Evolutionary conservation across 2,797 vertebrate species (phyloP).

Genomic region (Phoxinus dragarum): DNA sequence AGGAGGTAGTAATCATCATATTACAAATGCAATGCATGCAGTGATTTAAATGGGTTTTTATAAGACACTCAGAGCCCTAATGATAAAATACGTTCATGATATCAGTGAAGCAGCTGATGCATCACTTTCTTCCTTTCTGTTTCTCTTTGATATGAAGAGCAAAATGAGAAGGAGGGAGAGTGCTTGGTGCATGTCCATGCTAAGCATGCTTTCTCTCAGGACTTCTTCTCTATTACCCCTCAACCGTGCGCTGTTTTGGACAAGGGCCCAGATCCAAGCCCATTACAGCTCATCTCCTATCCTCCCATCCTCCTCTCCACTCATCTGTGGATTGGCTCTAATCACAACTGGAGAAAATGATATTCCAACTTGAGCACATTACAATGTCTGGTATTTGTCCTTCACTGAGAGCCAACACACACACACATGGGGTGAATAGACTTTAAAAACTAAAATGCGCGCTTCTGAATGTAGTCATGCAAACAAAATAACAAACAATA

Average conservation of each 20-base stretch:
- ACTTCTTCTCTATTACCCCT: slow-evolving; percentile 65
- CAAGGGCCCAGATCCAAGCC: slow-evolving; percentile 69
- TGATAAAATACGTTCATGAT: slow-evolving; percentile 21
- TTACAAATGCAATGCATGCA: background rate
- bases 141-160: slow-evolving; percentile 39
- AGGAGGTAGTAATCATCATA: background rate
- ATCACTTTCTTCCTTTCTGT: slow-evolving; percentile 34
- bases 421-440: background rate
- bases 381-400: slow-evolving; percentile 63
- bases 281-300: slow-evolving; percentile 62
- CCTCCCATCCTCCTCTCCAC: slow-evolving; percentile 52
- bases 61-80: background rate
- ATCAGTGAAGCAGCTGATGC: slow-evolving; percentile 16
- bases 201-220: slow-evolving; percentile 55
- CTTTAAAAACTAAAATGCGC: background rate
- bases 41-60: slow-evolving; percentile 13
- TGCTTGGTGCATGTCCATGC: slow-evolving; percentile 51
- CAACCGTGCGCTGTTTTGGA: slow-evolving; percentile 68
- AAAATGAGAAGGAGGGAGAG: slow-evolving; percentile 31
- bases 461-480: background rate
- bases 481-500: slow-evolving; percentile 22
- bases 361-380: slow-evolving; percentile 61
- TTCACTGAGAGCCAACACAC: slow-evolving; percentile 56
- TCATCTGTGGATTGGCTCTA: slow-evolving; percentile 62
- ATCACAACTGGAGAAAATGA: slow-evolving; percentile 66